Base-by-base conservation (phyloP, 2,797 vertebrate species). In the Bryconaethiops microstoma region DNA sequence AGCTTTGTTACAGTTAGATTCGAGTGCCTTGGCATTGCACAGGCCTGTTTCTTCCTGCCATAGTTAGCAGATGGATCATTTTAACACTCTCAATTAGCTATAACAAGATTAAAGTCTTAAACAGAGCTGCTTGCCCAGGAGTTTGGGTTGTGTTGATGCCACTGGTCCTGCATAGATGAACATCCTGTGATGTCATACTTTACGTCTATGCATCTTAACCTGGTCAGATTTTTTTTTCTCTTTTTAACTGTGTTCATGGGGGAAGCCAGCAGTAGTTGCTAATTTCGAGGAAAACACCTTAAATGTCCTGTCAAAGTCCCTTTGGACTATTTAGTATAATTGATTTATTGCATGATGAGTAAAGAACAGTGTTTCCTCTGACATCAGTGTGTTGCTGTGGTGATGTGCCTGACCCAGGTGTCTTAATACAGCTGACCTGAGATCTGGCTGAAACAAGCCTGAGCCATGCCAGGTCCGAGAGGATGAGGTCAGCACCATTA, bases 41-140 rank as follows among this genome's bases (percentile, higher is more conserved):
- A 45, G n/a, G 5, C 10, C 69, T 39, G 39, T 63, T 81, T 40
- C 55, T 64, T 23, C 77, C n/a, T 60, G 23, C 45, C 69, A 74
- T 50, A 74, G 78, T 76, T 79, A 73, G 63, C 74, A 73, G 52
- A 42, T 74, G 71, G 83, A 73, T 65, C 12, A 55, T 72, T 85
- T 81, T 81, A 86, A 86, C 69, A 60, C 35, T 21, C 59, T 85
- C 74, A 74, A 29, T 87, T 80, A 81, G 78, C 14, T 60, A n/a
- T 35, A 60, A 75, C 19, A 55, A 52, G 8, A 82, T 77, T 74
- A 70, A 42, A 57, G 71, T 21, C 54, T 40, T 74, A 74, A 23
- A 21, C 29, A 7, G 54, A 74, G 54, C 35, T 55, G 16, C 70
- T 72, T 29, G 50, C 25, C 25, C 50, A 55, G 5, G 70, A 55